These are phyloP conservation scores for Zoanthus gigantus DNA, from an alignment of 92 coral and sea anemone genomes.

Conservation along the genomic window DNA sequence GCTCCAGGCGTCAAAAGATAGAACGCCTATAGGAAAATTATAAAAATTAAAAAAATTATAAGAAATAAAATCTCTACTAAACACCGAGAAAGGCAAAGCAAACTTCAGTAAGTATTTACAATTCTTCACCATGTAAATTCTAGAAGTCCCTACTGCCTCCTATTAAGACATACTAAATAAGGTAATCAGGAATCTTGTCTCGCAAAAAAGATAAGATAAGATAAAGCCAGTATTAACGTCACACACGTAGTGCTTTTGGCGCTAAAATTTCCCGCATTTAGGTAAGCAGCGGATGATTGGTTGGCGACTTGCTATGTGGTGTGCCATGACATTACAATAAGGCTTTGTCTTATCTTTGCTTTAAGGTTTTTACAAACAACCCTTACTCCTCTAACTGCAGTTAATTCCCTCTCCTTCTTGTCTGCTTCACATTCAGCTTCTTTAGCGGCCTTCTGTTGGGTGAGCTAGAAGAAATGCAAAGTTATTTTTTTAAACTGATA, in stretches of 20 bases:
- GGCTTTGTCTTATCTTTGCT: neutral
- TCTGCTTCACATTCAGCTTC: slow-evolving; percentile 84
- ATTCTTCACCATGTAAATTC: too few relatives aligned
- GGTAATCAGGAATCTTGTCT: too few relatives aligned
- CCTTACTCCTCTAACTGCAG: slow-evolving; percentile 75
- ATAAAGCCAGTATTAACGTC: neutral
- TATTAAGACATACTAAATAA: too few relatives aligned
- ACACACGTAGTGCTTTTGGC: neutral
- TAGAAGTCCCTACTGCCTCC: too few relatives aligned
- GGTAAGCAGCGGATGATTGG: neutral
- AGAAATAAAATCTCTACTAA: too few relatives aligned
- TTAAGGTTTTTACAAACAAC: neutral
- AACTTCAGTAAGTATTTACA: too few relatives aligned
- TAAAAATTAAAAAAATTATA: too few relatives aligned
- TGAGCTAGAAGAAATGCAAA: neutral
- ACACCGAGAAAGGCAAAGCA: too few relatives aligned
- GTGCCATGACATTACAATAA: neutral
- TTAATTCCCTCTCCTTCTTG: slow-evolving; percentile 72
- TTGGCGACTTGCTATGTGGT: neutral
- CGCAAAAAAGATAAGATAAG: too few relatives aligned
- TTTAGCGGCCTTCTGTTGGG: slow-evolving; percentile 86
- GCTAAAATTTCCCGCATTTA: neutral
- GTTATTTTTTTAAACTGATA: too few relatives aligned
- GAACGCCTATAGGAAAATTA: too few relatives aligned
- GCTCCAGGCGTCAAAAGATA: too few relatives aligned